phyloP scores from a whole-genome alignment of 2,888 invertebrate genomes.

The Chromoteleia sp. region DNA sequence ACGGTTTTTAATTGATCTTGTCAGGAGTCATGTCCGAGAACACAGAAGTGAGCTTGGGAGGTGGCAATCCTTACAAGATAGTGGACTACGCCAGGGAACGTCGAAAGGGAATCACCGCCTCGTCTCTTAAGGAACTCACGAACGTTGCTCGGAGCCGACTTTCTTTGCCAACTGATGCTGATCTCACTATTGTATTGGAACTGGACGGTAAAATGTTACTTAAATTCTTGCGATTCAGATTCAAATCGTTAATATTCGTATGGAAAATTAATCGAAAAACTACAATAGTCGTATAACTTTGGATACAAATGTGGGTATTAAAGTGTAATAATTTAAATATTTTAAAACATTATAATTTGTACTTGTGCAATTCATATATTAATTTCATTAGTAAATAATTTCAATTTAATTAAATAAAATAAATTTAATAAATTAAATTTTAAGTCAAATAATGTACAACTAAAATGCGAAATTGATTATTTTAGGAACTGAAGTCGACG shows the following conservation, averaged over 20 bases:
- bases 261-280: too few relatives aligned
- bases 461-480: not conserved
- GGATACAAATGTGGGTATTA: too few relatives aligned
- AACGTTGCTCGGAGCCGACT: conserved; percentile 91
- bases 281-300: too few relatives aligned
- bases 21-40: conserved; percentile 59
- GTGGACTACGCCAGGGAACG: conserved; percentile 92
- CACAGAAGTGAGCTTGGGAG: conserved; percentile 78
- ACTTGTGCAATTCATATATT: too few relatives aligned
- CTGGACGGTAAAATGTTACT: conserved; percentile 88
- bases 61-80: conserved; percentile 90
- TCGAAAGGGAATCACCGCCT: conserved; percentile 93
- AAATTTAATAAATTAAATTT: too few relatives aligned
- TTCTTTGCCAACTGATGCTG: conserved; percentile 87
- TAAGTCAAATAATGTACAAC: too few relatives aligned
- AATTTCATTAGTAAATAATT: too few relatives aligned
- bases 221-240: too few relatives aligned
- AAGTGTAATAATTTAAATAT: too few relatives aligned
- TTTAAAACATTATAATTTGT: too few relatives aligned
- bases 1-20: not conserved
- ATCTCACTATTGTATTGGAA: conserved; percentile 93
- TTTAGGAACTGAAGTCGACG: conserved; percentile 94
- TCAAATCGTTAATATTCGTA: too few relatives aligned
- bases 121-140: conserved; percentile 91
- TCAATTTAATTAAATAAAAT: too few relatives aligned